Conservation (phyloP, 2,113 vertebrate genomes). For the Lamprotornis superbus region DNA sequence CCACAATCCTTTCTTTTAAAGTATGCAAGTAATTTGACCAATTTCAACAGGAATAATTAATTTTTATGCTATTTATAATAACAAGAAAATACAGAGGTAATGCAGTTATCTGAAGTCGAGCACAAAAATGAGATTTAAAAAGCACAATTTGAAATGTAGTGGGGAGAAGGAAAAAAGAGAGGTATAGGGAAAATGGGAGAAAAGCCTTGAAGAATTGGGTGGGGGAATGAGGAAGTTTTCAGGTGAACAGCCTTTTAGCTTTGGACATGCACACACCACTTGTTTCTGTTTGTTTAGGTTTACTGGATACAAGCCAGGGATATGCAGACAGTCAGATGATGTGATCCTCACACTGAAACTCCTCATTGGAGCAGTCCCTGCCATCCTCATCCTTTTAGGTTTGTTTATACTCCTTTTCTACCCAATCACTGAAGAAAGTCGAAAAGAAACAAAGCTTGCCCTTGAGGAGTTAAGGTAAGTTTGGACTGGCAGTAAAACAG, state of each 20-base stretch:
- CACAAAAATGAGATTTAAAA: not conserved
- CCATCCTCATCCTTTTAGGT: slow-evolving; percentile 85
- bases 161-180: not conserved
- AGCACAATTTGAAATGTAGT: not conserved
- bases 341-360: slow-evolving; percentile 90
- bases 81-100: not conserved
- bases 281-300: slow-evolving; percentile 76
- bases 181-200: not conserved
- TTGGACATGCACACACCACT: not conserved
- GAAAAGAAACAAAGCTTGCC: slow-evolving; percentile 77
- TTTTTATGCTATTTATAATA: not conserved
- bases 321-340: slow-evolving; percentile 80
- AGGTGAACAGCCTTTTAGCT: not conserved
- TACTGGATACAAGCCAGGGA: slow-evolving; percentile 85
- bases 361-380: slow-evolving; percentile 88
- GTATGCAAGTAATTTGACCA: not conserved
- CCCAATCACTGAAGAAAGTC: slow-evolving; percentile 83
- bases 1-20: not conserved
- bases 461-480: slow-evolving; percentile 83
- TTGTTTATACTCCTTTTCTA: slow-evolving; percentile 87
- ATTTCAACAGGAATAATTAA: not conserved
- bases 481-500: not conserved
- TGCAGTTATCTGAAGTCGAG: not conserved
- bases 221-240: not conserved
- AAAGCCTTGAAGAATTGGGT: not conserved